Base-by-base conservation (phyloP, 2,797 vertebrate genomes). In the Peromyscus melanophrys region DNA sequence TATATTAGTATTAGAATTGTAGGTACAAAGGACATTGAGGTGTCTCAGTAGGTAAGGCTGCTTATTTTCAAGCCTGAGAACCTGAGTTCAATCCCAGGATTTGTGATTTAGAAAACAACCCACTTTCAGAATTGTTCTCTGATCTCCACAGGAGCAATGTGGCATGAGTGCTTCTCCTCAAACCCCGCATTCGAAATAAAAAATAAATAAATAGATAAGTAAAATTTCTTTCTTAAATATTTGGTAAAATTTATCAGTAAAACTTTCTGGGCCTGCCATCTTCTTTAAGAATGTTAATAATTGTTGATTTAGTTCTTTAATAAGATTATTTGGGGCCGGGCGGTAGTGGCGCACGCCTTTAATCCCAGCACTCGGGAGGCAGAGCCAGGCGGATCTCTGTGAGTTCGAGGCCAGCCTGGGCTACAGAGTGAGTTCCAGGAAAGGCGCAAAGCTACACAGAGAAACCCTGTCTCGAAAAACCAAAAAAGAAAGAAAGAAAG, bases 221-320 rank as follows among this genome's bases (percentile, higher is more conserved):
- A 25, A 13, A 82, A n/a, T 27, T 82, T 61, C 37, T 40, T 82
- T 82, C 25, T 82, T 82, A 61, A 43, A 29, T 61, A 82, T 61
- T 43, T 29, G 57, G 37, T 61, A 61, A 82, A 61, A 59, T 43
- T 5, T 83, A 40, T 81, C 37, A 40, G 37, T 80, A 21, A 69
- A 84, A 55, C 37, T 82, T 76, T 16, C 55, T 37, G 12, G 23
- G 12, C 16, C 37, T 65, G 46, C 7, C 83, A 43, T 89, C 84
- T 93, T 85, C 31, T 71, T 78, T 84, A 37, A 65, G 71, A 88
- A 71, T 29, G 27, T 85, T 86, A 78, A 65, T 86, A 76, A 93
- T 80, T 83, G 19, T 88, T 91, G 31, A 73, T 92, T 91, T 13
- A 10, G 0, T 86, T 87, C 34, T 37, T 78, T 46, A 61, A 80